These are phyloP conservation scores for Melanotaenia parkinsoni DNA, from an alignment of 2,797 vertebrate species.

Conservation along the genomic window DNA sequence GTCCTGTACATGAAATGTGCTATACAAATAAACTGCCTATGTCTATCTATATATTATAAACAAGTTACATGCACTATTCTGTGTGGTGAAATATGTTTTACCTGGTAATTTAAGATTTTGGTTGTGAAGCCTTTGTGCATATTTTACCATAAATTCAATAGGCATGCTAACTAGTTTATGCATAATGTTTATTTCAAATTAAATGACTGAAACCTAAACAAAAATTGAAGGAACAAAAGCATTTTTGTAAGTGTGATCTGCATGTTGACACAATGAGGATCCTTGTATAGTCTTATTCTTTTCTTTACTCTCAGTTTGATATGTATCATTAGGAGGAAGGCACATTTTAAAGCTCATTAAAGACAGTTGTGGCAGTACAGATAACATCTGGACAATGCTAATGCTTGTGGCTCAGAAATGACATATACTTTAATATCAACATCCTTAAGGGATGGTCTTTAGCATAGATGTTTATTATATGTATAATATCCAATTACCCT, in stretches of 20 bases:
- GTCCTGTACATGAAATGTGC: too few species aligned
- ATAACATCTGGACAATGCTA: constrained; percentile 56
- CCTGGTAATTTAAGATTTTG: neutral
- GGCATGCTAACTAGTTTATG: neutral
- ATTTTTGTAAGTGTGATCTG: neutral
- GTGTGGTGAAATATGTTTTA: neutral
- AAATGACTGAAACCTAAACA: neutral
- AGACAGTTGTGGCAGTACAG: constrained; percentile 65
- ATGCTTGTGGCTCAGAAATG: constrained; percentile 69
- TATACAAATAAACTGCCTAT: too few species aligned
- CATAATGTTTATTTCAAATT: constrained; percentile 3
- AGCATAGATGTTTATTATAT: constrained; percentile 23
- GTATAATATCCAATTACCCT: constrained; percentile 25
- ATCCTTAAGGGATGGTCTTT: constrained; percentile 31
- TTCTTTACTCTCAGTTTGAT: constrained; percentile 44
- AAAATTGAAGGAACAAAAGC: neutral
- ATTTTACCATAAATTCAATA: neutral
- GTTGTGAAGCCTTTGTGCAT: neutral
- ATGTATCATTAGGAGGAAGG: constrained; percentile 61
- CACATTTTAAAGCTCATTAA: constrained; percentile 56
- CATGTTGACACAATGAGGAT: constrained; percentile 16
- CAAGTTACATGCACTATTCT: neutral
- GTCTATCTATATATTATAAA: too few species aligned
- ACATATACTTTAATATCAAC: constrained; percentile 54
- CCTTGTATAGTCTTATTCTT: constrained; percentile 45